These are phyloP conservation scores for Alcedo atthis DNA, from an alignment of 2,797 vertebrate species.

Conservation along the genomic window DNA sequence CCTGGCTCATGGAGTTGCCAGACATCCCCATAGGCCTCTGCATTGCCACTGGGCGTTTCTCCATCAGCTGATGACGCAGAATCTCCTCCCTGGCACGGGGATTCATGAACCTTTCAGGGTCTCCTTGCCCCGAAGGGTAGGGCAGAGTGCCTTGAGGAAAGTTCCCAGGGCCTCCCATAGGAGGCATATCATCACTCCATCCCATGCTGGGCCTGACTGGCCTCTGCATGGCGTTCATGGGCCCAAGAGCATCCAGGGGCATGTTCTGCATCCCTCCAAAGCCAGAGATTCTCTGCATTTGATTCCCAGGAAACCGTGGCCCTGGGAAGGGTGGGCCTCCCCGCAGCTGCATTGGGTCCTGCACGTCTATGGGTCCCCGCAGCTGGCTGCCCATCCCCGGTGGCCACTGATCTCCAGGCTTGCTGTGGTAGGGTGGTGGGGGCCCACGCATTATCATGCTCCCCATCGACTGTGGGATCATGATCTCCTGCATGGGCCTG, in stretches of 20 bases:
- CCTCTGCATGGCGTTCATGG: slow-evolving; percentile 84
- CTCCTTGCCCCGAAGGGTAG: slow-evolving; percentile 86
- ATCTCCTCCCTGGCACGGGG: slow-evolving; percentile 88
- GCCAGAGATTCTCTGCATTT: slow-evolving; percentile 82
- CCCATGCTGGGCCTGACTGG: slow-evolving; percentile 85
- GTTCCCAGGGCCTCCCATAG: slow-evolving; percentile 84
- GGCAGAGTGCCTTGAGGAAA: slow-evolving; percentile 85
- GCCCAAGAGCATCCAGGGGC: slow-evolving; percentile 86
- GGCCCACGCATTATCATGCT: slow-evolving; percentile 91
- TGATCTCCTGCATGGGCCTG: slow-evolving; percentile 80
- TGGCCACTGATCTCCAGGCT: slow-evolving; percentile 89
- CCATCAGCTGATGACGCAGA: slow-evolving; percentile 88
- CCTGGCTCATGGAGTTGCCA: slow-evolving; percentile 66
- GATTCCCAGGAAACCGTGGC: slow-evolving; percentile 88
- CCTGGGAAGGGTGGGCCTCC: slow-evolving; percentile 84
- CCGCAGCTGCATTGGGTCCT: slow-evolving; percentile 79
- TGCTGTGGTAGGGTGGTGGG: slow-evolving; percentile 96
- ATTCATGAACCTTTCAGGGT: slow-evolving; percentile 87
- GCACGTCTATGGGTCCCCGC: slow-evolving; percentile 85
- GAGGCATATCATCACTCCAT: slow-evolving; percentile 91
- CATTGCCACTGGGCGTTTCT: slow-evolving; percentile 88
- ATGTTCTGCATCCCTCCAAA: slow-evolving; percentile 86
- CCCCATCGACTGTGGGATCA: slow-evolving; percentile 76
- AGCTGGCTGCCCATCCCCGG: slow-evolving; percentile 81
- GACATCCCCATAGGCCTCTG: slow-evolving; percentile 82